Conservation (phyloP, 2,888 invertebrate genomes). For the Xestia sexstrigata region DNA sequence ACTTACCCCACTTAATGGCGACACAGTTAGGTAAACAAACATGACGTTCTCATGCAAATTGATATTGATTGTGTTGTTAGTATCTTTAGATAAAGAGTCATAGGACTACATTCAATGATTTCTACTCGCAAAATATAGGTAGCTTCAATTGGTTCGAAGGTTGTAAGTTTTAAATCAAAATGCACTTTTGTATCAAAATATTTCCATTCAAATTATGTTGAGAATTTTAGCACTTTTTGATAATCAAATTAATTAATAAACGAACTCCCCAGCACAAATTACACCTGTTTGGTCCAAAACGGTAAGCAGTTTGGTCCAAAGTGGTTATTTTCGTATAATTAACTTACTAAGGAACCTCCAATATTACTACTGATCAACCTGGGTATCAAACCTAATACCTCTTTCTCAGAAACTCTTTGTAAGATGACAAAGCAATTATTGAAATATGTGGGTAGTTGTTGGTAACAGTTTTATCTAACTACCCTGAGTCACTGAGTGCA, state of each 20-base stretch:
- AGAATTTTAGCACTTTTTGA: background rate
- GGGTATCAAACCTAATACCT: background rate
- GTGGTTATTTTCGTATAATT: background rate
- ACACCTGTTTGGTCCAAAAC: background rate
- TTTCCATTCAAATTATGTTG: background rate
- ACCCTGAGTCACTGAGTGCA: slow-evolving; percentile 12
- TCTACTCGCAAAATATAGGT: slow-evolving; percentile 6
- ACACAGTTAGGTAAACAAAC: slow-evolving; percentile 45
- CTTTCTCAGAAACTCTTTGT: background rate
- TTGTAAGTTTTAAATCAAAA: background rate
- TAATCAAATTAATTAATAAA: background rate
- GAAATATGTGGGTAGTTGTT: background rate
- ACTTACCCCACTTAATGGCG: slow-evolving; percentile 35
- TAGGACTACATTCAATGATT: background rate
- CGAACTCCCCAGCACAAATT: background rate
- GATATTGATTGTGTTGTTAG: slow-evolving; percentile 51
- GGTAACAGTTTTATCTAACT: slow-evolving; percentile 12
- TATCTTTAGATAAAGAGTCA: slow-evolving; percentile 8
- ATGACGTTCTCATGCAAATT: slow-evolving; percentile 44
- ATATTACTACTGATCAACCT: background rate
- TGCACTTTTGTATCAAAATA: background rate
- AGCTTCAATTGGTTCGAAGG: background rate
- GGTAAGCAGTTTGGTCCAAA: no score
- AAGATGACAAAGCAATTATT: background rate
- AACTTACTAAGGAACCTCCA: background rate